Percentiles rank a stretch among this genome's conserved stretches.
phyloP scores from a whole-genome alignment of 2,888 invertebrate genomes.

The Clunio marinus region DNA sequence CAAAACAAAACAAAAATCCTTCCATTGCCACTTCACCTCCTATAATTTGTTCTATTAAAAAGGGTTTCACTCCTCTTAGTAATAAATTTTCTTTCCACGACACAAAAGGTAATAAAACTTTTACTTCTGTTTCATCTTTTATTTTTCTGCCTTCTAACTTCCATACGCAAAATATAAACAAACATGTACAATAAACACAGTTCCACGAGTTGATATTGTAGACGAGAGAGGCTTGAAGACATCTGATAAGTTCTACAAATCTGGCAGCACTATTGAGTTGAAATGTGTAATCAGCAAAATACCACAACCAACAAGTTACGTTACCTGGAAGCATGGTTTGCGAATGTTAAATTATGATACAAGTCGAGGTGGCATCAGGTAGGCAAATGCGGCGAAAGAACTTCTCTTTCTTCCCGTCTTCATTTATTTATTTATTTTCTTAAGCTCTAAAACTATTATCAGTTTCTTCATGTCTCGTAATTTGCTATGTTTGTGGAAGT shows the following conservation, averaged over 20 bases:
- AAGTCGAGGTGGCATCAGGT: constrained; percentile 77
- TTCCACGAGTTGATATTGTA: constrained; percentile 75
- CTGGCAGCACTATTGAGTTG: constrained; percentile 76
- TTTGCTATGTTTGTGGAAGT: too few species aligned
- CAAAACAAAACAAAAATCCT: too few species aligned
- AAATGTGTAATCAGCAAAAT: constrained; percentile 77
- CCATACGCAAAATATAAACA: not conserved
- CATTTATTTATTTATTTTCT: not conserved
- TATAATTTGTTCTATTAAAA: not conserved
- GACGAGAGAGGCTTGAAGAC: constrained; percentile 73
- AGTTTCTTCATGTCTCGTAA: too few species aligned
- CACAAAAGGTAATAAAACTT: constrained; percentile 31
- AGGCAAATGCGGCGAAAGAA: constrained; percentile 40
- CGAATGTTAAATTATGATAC: constrained; percentile 74
- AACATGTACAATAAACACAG: constrained; percentile 52
- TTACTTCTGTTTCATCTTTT: constrained; percentile 4
- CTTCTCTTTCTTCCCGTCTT: not conserved
- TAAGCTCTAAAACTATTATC: not conserved
- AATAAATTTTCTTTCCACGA: constrained; percentile 21
- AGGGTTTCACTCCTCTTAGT: not conserved
- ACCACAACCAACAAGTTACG: constrained; percentile 69
- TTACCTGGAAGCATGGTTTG: constrained; percentile 73
- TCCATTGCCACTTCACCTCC: not conserved
- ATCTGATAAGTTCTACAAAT: constrained; percentile 76
- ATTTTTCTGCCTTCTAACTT: not conserved